A percentile compares a stretch with the other conserved stretches of the same genome.
These are phyloP conservation scores for Chydorus sphaericus DNA, from an alignment of 2,888 invertebrate species.

Conservation along the genomic window DNA sequence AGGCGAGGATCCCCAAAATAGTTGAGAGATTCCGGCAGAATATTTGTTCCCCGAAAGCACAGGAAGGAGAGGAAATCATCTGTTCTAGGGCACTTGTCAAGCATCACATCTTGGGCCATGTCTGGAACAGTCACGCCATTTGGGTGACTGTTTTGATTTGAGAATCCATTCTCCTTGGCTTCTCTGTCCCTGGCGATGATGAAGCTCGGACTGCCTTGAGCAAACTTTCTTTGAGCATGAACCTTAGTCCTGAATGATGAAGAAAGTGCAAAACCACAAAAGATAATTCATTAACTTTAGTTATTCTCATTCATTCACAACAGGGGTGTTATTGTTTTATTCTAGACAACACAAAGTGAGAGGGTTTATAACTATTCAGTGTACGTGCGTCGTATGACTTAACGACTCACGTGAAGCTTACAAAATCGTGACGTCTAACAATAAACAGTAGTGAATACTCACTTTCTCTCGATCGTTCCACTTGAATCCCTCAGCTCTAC, in stretches of 20 bases:
- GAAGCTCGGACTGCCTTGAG: conserved; percentile 49
- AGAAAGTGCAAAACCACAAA: too few species aligned
- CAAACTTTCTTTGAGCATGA: conserved; percentile 76
- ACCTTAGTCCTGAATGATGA: conserved; percentile 48
- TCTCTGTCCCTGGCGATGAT: conserved; percentile 42
- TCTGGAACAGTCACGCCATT: neutral
- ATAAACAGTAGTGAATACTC: neutral
- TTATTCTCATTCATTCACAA: too few species aligned
- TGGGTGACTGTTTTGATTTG: neutral
- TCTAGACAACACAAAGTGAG: too few species aligned
- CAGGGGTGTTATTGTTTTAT: too few species aligned
- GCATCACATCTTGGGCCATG: conserved; percentile 20
- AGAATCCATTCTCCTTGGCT: neutral
- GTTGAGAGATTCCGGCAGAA: neutral
- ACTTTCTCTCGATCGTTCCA: neutral
- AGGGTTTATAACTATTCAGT: too few species aligned
- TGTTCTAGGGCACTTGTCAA: conserved; percentile 53
- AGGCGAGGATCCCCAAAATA: neutral
- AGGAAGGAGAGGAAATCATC: conserved; percentile 75
- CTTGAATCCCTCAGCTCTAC: neutral
- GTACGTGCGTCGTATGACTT: too few species aligned
- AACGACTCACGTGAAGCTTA: too few species aligned
- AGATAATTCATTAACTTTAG: too few species aligned
- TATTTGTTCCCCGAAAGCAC: conserved; percentile 53
- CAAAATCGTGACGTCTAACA: too few species aligned